Base-by-base conservation (phyloP, 92 coral and sea anemone species). In the Palythoa caribaeorum region DNA sequence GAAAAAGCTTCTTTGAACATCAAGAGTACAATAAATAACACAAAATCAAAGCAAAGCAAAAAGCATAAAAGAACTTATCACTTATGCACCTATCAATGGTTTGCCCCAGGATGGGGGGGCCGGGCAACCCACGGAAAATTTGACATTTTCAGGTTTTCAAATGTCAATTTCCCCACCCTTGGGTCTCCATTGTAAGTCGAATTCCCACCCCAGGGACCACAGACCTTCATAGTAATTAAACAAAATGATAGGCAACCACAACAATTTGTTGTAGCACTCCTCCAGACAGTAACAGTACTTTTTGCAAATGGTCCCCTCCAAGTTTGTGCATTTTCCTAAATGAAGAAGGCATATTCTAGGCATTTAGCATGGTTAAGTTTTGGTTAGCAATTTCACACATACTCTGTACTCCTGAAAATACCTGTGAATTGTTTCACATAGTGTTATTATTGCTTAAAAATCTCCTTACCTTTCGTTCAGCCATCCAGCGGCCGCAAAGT, bases 111-210 rank as follows among this genome's bases (percentile, higher is more conserved):
- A 28, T 28, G 28, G 28, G 28, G 28, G 28, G 28, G 28, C 28
- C 76, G 76, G 87, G 57, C 54, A 63, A 63, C 77, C 87, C 77
- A 9, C 20, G 53, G 37, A 47, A 83, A 54, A 53, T 68, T 83
- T 83, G 60, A 59, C 62, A 66, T 28, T 28, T 28, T 28, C 28
- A 28, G 28, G 28, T 28, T 28, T 28, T 28, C 28, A 28, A 28
- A 83, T 65, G 62, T 83, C 65, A 83, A 83, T 66, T 81, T 63
- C 54, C 62, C 75, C 76, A 81, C 86, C 59, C 76, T 81, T 81
- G 86, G 86, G 59, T 81, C 86, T 81, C 73, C 86, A 55, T 1
- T 10, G 51, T 2, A 73, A 81, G 75, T 81, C 73, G 60, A 63
- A 38, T 83, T 83, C 39, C 65, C 77, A 83, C 37, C 74, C 36